Percentiles rank a stretch among this genome's conserved stretches.
Conservation (phyloP, 2,888 invertebrate species). For the Chymomyza procnemis region DNA sequence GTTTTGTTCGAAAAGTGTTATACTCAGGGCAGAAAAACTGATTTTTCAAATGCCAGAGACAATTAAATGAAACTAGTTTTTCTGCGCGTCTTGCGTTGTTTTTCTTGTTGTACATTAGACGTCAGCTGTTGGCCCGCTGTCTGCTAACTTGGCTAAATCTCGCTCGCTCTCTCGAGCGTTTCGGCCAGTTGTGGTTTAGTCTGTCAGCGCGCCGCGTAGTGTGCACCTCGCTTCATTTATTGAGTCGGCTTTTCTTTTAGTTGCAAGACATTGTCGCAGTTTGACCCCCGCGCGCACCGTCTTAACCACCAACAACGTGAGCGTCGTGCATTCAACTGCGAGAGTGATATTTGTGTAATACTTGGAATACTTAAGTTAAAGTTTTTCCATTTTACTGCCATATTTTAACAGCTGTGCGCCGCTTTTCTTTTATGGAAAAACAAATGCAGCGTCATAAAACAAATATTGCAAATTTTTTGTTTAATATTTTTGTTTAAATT, state of each 20-base stretch:
- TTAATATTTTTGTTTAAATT: constrained; percentile 47
- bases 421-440: background rate
- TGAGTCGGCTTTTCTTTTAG: constrained; percentile 21
- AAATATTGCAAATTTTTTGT: constrained; percentile 25
- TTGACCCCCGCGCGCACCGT: background rate
- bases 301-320: constrained; percentile 2
- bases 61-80: constrained; percentile 64
- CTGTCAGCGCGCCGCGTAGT: constrained; percentile 67
- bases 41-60: constrained; percentile 37
- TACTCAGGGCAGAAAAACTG: constrained; percentile 17
- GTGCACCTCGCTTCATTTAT: constrained; percentile 53
- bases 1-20: constrained; percentile 44
- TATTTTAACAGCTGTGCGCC: constrained; percentile 59
- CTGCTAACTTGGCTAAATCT: constrained; percentile 47
- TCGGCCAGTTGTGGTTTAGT: constrained; percentile 36
- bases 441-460: background rate
- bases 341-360: constrained; percentile 5
- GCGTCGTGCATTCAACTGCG: constrained; percentile 24
- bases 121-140: constrained; percentile 54
- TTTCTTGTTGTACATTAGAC: constrained; percentile 27
- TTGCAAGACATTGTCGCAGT: background rate
- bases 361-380: constrained; percentile 3
- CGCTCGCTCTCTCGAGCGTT: background rate
- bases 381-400: constrained; percentile 13
- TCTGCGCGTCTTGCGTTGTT: background rate